These are phyloP conservation scores for Luehdorfia chinensis DNA, from an alignment of 1,140 invertebrate species.

Conservation along the genomic window DNA sequence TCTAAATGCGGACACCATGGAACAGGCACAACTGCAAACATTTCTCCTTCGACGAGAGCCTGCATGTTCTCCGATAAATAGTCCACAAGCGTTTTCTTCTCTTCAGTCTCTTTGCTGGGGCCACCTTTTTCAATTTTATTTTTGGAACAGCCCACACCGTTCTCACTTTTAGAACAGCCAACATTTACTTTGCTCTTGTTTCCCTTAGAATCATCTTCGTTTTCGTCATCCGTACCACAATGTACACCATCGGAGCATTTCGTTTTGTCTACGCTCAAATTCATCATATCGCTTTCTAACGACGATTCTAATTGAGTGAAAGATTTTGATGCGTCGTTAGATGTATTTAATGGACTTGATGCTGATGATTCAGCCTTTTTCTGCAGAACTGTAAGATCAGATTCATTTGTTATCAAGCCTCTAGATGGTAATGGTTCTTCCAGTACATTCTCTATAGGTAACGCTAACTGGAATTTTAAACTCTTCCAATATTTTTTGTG, in stretches of 20 bases:
- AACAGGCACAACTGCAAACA: conserved; percentile 86
- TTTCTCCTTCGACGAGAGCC: conserved; percentile 80
- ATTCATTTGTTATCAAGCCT: conserved; percentile 32
- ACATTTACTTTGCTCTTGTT: background rate
- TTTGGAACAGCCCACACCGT: conserved; percentile 9
- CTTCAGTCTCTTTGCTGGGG: conserved; percentile 21
- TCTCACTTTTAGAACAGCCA: conserved; percentile 4
- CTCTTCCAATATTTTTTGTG: conserved; percentile 87
- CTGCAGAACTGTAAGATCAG: background rate
- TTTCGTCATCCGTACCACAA: conserved; percentile 54
- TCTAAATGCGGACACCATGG: conserved; percentile 86
- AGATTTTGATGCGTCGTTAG: conserved; percentile 16
- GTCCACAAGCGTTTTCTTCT: conserved; percentile 62
- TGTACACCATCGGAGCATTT: conserved; percentile 53
- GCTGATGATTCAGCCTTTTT: background rate
- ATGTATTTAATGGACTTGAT: too few species aligned
- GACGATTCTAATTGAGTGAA: conserved; percentile 19
- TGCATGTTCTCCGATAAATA: conserved; percentile 78
- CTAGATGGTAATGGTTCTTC: conserved; percentile 56
- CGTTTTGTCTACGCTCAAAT: conserved; percentile 35
- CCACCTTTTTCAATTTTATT: conserved; percentile 11
- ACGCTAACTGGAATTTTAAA: conserved; percentile 80
- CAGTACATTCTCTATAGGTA: conserved; percentile 77
- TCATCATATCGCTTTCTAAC: conserved; percentile 37
- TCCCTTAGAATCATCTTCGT: conserved; percentile 18